Base-by-base conservation (phyloP, 1,140 invertebrate genomes). In the Trachymyrmex cornetzi region DNA sequence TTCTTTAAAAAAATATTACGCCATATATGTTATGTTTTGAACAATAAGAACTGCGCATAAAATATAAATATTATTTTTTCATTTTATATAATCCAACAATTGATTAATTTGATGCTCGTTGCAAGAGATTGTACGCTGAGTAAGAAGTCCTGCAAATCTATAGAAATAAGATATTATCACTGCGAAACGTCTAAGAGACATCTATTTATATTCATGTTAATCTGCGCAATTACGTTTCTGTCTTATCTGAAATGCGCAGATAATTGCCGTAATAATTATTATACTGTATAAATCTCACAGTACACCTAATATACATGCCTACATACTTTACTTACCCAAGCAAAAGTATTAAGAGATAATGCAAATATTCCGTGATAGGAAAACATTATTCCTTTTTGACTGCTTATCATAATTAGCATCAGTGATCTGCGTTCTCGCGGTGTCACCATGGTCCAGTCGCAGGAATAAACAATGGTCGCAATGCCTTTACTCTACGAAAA, bases 81-180 rank as follows among this genome's bases (percentile, higher is more conserved):
- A 53, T n/a, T 55, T 12, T 3, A 24, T 50, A 67, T n/a, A 30
- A 22, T 11, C 12, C 48, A 6, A 69, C 22, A 12, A 4, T 27
- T 44, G 0, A 75, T 84, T 63, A 85, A 63, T 50, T 63, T 12
- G 55, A 84, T 3, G 48, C 53, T 2, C 7, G 50, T 44, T 50
- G 48, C 48, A 50, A 27, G 7, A 86, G 38, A 81, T 81, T 80
- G 30, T 48, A 81, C 16, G 64, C 77, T n/a, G 85, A 86, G 9
- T 86, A 86, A 50, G 85, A 86, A 14, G 44, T 71, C 11, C 38
- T 86, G 7, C 77, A 66, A 16, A 86, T 86, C 77, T 86, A 14
- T 2, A 3, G 3, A 80, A 80, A 53, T n/a, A 34, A 84, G n/a
- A 24, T 72, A 38, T 48, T n/a, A 24, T 67, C 19, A 44, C 27